A percentile compares a stretch with the other conserved stretches of the same genome.
phyloP scores from a whole-genome alignment of 2,113 vertebrate species.

The Spheniscus mendiculus region DNA sequence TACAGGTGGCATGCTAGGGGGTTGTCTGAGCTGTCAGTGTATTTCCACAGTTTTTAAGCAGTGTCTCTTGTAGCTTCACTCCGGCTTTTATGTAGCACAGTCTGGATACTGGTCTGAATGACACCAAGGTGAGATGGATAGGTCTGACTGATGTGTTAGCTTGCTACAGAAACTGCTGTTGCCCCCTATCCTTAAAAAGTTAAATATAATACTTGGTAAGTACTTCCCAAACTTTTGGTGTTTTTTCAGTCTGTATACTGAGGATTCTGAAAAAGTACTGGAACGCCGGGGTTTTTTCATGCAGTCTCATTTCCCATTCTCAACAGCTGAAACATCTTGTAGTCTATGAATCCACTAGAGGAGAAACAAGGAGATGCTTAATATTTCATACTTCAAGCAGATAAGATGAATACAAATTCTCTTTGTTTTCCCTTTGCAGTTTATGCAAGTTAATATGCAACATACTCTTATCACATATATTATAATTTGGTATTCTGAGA shows the following conservation, averaged over 20 bases:
- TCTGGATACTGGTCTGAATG: background rate
- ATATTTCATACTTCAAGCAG: background rate
- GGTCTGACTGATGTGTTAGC: background rate
- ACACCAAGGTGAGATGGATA: background rate
- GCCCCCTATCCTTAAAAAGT: background rate
- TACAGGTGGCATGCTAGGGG: background rate
- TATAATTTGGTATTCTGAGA: slow-evolving; percentile 1
- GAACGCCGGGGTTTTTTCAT: background rate
- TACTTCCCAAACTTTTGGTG: background rate
- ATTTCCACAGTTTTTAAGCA: background rate
- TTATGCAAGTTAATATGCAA: background rate
- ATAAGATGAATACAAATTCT: slow-evolving; percentile 1
- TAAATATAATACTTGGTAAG: background rate
- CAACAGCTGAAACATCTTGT: background rate
- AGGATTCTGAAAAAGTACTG: background rate
- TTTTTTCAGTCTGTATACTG: background rate
- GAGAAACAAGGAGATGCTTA: background rate
- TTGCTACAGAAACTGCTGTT: background rate
- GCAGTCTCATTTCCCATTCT: background rate
- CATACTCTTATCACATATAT: background rate
- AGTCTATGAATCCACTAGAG: background rate
- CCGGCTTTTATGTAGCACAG: background rate
- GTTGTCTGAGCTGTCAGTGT: background rate
- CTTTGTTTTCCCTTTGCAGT: slow-evolving; percentile 3
- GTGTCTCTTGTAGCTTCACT: background rate